Evolutionary conservation across 2,888 invertebrate species (phyloP).

Genomic region (Lasioglossum malachurum): DNA sequence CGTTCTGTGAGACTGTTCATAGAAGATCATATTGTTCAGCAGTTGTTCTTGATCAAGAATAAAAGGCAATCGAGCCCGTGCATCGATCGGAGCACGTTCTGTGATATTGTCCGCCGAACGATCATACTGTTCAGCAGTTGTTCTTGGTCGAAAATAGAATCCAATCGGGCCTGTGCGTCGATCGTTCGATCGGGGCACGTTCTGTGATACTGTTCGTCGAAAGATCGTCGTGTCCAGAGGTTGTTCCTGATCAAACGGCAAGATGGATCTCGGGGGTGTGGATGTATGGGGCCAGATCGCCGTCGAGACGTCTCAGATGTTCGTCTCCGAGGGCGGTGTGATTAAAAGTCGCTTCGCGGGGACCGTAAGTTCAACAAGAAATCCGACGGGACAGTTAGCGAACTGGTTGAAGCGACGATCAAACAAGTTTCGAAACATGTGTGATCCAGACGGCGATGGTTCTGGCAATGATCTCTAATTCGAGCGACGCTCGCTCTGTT

Average conservation of each 20-base stretch:
- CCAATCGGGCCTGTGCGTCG: background rate
- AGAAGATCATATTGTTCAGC: background rate
- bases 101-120: background rate
- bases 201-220: background rate
- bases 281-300: constrained; percentile 97
- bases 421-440: background rate
- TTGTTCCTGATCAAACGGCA: constrained; percentile 51
- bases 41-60: constrained; percentile 5
- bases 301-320: constrained; percentile 94
- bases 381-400: background rate
- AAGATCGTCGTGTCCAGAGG: constrained; percentile 7
- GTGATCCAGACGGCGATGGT: background rate
- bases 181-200: constrained; percentile 3
- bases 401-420: background rate
- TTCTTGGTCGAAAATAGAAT: constrained; percentile 2
- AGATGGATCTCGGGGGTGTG: constrained; percentile 89
- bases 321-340: constrained; percentile 92
- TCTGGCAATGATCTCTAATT: background rate
- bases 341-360: constrained; percentile 93
- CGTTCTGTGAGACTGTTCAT: background rate
- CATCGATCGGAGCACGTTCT: background rate
- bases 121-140: background rate
- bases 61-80: background rate
- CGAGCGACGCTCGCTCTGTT: constrained; percentile 66
- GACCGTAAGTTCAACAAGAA: constrained; percentile 88